Evolutionary conservation across 2,113 vertebrate species (phyloP).

Genomic region (Oncorhynchus nerka): DNA sequence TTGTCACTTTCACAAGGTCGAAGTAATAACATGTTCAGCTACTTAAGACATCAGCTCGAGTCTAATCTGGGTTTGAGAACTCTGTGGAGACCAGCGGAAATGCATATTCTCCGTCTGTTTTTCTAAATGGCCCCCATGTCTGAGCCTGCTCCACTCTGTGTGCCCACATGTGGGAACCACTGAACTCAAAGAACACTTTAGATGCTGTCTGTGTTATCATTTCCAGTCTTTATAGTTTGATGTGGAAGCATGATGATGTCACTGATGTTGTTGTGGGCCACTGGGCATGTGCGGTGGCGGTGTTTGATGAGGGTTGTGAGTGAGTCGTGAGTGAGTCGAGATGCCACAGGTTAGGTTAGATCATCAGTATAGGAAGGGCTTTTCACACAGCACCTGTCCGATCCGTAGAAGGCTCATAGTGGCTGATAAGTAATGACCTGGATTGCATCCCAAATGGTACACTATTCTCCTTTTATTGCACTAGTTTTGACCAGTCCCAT

Average conservation of each 20-base stretch:
- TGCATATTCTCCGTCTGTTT: too few relatives aligned
- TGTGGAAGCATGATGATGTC: not conserved
- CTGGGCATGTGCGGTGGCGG: not conserved
- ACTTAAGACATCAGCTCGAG: too few relatives aligned
- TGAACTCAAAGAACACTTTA: not conserved
- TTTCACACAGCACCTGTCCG: not conserved
- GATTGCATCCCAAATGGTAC: not conserved
- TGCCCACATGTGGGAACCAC: slow-evolving; percentile 15
- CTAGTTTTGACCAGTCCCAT: not conserved
- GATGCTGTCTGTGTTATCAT: slow-evolving; percentile 8
- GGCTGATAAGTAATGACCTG: not conserved
- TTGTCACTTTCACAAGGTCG: too few relatives aligned
- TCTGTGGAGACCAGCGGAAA: too few relatives aligned
- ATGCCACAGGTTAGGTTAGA: not conserved
- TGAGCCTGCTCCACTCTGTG: slow-evolving; percentile 18
- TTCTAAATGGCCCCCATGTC: slow-evolving; percentile 28
- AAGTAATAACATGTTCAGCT: too few relatives aligned
- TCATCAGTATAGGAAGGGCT: not conserved
- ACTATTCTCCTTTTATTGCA: too few relatives aligned
- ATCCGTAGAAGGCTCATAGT: not conserved
- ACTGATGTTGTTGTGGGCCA: not conserved
- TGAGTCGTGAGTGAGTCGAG: not conserved
- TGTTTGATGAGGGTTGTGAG: not conserved
- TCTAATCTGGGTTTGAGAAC: too few relatives aligned
- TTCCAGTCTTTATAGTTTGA: not conserved